Percentiles rank a stretch among this genome's conserved stretches.
phyloP scores from a whole-genome alignment of 2,888 invertebrate species.

The Dasypolia templi region DNA sequence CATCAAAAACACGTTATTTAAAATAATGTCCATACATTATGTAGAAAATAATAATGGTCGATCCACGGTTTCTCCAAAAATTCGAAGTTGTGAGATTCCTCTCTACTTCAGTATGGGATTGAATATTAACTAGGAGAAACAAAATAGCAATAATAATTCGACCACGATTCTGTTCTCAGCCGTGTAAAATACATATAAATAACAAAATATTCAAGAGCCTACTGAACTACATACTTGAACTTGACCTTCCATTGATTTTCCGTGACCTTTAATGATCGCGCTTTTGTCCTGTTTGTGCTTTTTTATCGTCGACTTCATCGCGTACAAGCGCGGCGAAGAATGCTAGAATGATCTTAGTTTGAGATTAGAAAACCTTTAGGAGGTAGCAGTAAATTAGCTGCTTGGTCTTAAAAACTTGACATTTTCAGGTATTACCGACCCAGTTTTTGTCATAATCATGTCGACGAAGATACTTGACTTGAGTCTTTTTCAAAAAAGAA shows the following conservation, averaged over 20 bases:
- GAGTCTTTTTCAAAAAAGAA: too few relatives aligned
- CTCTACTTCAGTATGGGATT: neutral
- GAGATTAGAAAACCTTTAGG: conserved; percentile 28
- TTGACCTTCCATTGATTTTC: conserved; percentile 50
- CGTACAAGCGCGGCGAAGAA: conserved; percentile 10
- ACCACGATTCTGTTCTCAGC: neutral
- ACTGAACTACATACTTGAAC: conserved; percentile 23
- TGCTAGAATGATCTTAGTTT: conserved; percentile 13
- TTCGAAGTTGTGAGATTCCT: neutral
- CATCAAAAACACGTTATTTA: neutral
- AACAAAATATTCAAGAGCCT: conserved; percentile 9
- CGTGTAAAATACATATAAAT: neutral
- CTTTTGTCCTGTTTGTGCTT: conserved; percentile 24
- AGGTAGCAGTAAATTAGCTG: neutral
- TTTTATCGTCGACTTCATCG: conserved; percentile 44
- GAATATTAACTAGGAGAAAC: neutral
- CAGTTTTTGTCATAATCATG: neutral
- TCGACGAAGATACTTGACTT: neutral
- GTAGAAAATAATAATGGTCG: neutral
- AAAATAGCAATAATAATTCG: neutral
- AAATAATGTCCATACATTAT: neutral
- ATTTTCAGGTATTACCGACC: neutral
- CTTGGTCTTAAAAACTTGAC: neutral
- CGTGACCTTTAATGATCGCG: conserved; percentile 54
- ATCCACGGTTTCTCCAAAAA: neutral